Base-by-base conservation (phyloP, 2,113 vertebrate genomes). In the Rostratula benghalensis region DNA sequence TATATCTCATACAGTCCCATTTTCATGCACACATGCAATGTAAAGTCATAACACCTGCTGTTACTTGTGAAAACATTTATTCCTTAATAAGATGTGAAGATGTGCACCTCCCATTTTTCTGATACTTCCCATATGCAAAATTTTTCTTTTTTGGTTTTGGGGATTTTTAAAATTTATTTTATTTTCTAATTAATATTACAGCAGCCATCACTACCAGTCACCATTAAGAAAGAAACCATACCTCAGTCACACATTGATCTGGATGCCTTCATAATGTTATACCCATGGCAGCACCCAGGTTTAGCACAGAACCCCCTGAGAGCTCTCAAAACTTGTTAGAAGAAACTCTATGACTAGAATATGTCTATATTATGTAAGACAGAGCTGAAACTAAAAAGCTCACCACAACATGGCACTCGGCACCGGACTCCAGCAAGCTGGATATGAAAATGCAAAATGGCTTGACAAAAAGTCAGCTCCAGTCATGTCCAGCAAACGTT, bases 361-460 rank as follows among this genome's bases (percentile, higher is more conserved):
- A 9, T 41, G 16, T 19, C n/a, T 63, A 21, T 22, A 8, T 27
- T 57, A 25, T 7, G 4, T 37, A 74, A 77, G 4, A 11, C 5
- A 68, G 53, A 71, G 43, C 28, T 65, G 28, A 92, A 57, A 56
- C 41, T 23, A 25, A 78, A 69, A 61, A 61, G 8, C 11, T 68
- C 51, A 59, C 28, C 37, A 75, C 63, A 70, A 35, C 39, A 45
- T 0, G 5, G 35, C 43, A 33, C 12, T 41, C 0, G 0, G 50
- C 30, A 80, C 18, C 17, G 63, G 33, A 11, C 12, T 92, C 19
- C 80, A 74, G 59, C 20, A 59, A 59, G 4, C 8, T 43, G 64
- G 24, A 18, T 75, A 10, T 9, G 30, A 39, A 57, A 80, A 67
- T 1, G 2, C 13, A 41, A 59, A 67, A 50, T 28, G 21, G 20